Evolutionary conservation across 2,888 invertebrate species (phyloP), one percentile per base, ranked within the genome.

Genomic region (Furcula furcula): DNA sequence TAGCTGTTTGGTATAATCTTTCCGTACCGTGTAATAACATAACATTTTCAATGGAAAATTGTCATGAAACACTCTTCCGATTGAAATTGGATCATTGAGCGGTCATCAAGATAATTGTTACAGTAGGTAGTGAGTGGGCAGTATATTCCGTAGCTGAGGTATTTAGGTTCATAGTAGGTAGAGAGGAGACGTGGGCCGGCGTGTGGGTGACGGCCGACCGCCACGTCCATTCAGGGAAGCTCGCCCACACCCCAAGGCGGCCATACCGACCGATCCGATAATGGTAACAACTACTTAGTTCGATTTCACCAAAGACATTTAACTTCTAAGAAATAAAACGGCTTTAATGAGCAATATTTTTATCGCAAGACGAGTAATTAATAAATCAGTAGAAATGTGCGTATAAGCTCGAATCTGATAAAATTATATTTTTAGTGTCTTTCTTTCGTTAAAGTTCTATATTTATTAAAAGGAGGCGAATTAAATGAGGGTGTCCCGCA

Each of bases 181-280:
- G 59, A 38, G 41, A 36, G 25, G 39, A 19, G 12, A 43, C 51
- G 65, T 46, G 39, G 48, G 57, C 23, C 40, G 55, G 55, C 46
- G 72, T 62, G 79, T 73, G 67, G 75, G 80, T 67, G 69, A 47
- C 51, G 64, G 50, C 57, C 59, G 59, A 61, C 65, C 67, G 69
- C 60, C 71, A 62, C 68, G 75, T 65, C 81, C 85, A 83, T 86
- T 84, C 76, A 83, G 77, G 70, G 72, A 72, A 70, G 67, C 60
- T 65, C 74, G 63, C 79, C 78, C 63, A 71, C 73, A 65, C 75
- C 55, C 75, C 55, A 48, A 34, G 48, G 40, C 32, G 53, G 63
- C 65, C 65, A 26, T 26, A 63, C 61, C 60, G 43, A 62, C 63
- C 59, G 59, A 67, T 70, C 74, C 69, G 72, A 73, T 76, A 75